Percentiles rank a stretch among this genome's conserved stretches.
Evolutionary conservation across 2,888 invertebrate species (phyloP).

Genomic region (Perizoma affinitatum): DNA sequence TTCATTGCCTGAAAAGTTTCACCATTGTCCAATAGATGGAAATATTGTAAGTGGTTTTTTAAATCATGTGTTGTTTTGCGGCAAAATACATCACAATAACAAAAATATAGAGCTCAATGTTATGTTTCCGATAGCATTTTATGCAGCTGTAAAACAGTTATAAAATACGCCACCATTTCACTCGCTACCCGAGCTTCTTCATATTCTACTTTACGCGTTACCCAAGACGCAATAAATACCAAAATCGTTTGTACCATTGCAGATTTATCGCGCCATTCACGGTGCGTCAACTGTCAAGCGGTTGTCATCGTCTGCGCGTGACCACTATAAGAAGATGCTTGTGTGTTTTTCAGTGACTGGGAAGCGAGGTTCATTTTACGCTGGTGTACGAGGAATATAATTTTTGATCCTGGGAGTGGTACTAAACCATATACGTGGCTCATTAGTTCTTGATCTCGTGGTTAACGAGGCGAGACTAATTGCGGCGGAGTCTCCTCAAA

Average conservation of each 20-base stretch:
- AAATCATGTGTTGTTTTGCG: background rate
- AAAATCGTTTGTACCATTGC: conserved; percentile 38
- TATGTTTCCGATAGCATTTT: conserved; percentile 19
- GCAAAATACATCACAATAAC: background rate
- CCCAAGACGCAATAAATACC: conserved; percentile 35
- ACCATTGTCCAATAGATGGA: no score
- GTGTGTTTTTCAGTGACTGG: background rate
- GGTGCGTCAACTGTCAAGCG: conserved; percentile 61
- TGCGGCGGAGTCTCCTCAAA: conserved; percentile 65
- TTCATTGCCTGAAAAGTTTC: no score
- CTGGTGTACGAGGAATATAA: conserved; percentile 64
- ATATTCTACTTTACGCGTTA: conserved; percentile 44
- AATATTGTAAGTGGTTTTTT: no score
- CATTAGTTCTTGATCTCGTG: conserved; percentile 77
- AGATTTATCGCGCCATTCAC: conserved; percentile 54
- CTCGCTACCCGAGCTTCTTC: conserved; percentile 3
- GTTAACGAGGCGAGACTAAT: conserved; percentile 76
- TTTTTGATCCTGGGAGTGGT: conserved; percentile 74
- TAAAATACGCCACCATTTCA: conserved; percentile 19
- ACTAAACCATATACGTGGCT: conserved; percentile 77
- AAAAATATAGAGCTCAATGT: conserved; percentile 9
- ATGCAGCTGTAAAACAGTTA: conserved; percentile 17
- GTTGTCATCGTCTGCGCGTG: conserved; percentile 55
- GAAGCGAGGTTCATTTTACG: conserved; percentile 41
- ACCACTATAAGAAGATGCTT: conserved; percentile 44